Base-by-base conservation (phyloP, 2,888 invertebrate genomes). In the Agriopis marginaria region DNA sequence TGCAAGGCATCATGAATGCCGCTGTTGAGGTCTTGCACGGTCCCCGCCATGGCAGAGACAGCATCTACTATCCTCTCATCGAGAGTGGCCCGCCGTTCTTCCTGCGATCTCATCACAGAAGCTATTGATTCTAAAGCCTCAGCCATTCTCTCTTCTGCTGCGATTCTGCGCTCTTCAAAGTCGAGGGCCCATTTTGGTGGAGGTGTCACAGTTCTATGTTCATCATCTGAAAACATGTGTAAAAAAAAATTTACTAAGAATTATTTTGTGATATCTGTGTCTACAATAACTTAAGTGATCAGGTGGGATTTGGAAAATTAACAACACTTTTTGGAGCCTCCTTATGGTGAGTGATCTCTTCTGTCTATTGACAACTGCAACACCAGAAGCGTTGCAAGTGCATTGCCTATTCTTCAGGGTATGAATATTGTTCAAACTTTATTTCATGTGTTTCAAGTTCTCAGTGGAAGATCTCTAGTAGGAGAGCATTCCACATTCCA, bases 111-210 rank as follows among this genome's bases (percentile, higher is more conserved):
- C 86, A 92, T 87, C 2, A 86, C 77, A 1, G 77, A 75, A 9
- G 89, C 89, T 60, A 92, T 91, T 7, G 90, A 83, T 66, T 89
- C 88, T 23, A 93, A 64, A 0, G 93, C 92, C 4, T 81, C 84
- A 0, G 93, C 93, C 81, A 89, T 89, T 17, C 92, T 82, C 72
- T 93, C 93, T 61, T 92, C 89, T 1, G 90, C 89, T 63, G 88
- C 84, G 73, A 91, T 85, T 67, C 91, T 84, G 0, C 92, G 83
- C 67, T 92, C 90, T 79, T 93, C 93, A 49, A 91, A 78, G 3
- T 90, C 88, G 65, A 92, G 60, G 0, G 89, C 92, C 93, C 93
- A 92, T 77, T 85, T 87, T 2, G 93, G 93, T 42, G 92, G 92
- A 10, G 91, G 91, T 40, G 89, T 84, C 2, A 75, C 66, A 55